Evolutionary conservation across 2,113 vertebrate genomes (phyloP).

Genomic region (Scomber scombrus): DNA sequence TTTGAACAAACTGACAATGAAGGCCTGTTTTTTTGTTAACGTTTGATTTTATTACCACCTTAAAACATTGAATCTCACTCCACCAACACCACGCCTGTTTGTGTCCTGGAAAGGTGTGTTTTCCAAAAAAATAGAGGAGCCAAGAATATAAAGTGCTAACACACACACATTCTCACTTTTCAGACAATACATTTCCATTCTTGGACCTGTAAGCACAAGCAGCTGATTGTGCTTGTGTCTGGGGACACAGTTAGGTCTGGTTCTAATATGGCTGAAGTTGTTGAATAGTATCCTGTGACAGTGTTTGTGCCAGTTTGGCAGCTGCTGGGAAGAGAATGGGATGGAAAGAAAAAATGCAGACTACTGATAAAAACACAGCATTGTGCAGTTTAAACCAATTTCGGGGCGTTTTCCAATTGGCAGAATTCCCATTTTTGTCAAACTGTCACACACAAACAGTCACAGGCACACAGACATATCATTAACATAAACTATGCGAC

Average conservation of each 20-base stretch:
- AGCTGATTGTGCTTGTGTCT: constrained; percentile 19
- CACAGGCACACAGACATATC: constrained; percentile 16
- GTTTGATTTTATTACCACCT: background rate
- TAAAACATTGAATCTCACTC: background rate
- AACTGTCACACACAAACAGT: background rate
- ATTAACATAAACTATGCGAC: background rate
- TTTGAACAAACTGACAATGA: background rate
- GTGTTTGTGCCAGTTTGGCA: constrained; percentile 20
- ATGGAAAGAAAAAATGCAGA: background rate
- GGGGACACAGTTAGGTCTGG: constrained; percentile 28
- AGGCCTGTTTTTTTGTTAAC: no score
- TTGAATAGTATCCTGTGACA: constrained; percentile 18
- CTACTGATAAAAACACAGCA: constrained; percentile 1
- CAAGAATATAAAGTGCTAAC: constrained; percentile 3
- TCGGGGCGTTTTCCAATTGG: constrained; percentile 57
- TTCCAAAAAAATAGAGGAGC: constrained; percentile 18
- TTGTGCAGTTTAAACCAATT: constrained; percentile 4
- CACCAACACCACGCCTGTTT: constrained; percentile 12
- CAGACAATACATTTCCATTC: constrained; percentile 23
- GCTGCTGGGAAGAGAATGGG: background rate
- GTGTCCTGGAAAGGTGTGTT: background rate
- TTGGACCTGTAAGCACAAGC: constrained; percentile 51
- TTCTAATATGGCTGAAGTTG: constrained; percentile 20
- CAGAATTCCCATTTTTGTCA: constrained; percentile 1
- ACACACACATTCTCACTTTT: constrained; percentile 9